These are phyloP conservation scores for Xiphophorus couchianus DNA, from an alignment of 2,113 vertebrate species.

Conservation along the genomic window DNA sequence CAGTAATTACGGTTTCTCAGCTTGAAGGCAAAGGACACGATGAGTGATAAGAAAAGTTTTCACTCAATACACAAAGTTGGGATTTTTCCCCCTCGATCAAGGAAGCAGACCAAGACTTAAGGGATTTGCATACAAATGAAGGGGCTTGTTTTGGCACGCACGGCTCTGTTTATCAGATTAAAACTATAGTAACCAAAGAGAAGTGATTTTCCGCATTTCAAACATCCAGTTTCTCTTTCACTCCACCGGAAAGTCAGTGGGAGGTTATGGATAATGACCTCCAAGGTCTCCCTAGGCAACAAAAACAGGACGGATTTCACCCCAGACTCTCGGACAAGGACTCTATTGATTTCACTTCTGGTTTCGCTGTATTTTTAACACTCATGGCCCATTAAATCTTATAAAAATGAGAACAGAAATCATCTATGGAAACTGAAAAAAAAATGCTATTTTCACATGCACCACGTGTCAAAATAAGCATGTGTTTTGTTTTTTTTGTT, in stretches of 20 bases:
- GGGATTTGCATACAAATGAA: slow-evolving; percentile 70
- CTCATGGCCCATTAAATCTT: slow-evolving; percentile 8
- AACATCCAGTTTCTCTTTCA: slow-evolving; percentile 61
- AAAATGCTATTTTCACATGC: background rate
- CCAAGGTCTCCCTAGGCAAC: slow-evolving; percentile 47
- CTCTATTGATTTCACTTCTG: slow-evolving; percentile 34
- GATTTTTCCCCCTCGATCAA: slow-evolving; percentile 21
- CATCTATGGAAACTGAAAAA: background rate
- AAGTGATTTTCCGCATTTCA: slow-evolving; percentile 46
- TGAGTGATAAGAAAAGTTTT: slow-evolving; percentile 24
- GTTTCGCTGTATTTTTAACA: slow-evolving; percentile 35
- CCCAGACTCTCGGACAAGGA: slow-evolving; percentile 12
- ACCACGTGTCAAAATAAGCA: background rate
- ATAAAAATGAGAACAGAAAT: slow-evolving; percentile 19
- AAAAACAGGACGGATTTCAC: slow-evolving; percentile 37
- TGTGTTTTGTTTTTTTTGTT: background rate
- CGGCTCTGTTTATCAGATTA: slow-evolving; percentile 67
- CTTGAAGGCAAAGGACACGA: slow-evolving; percentile 32
- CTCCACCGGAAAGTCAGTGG: slow-evolving; percentile 35
- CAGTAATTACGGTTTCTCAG: slow-evolving; percentile 48
- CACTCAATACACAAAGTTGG: slow-evolving; percentile 28
- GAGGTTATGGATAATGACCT: slow-evolving; percentile 53
- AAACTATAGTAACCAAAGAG: slow-evolving; percentile 57
- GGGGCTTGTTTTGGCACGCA: slow-evolving; percentile 62
- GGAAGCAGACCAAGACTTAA: slow-evolving; percentile 37